A percentile compares a stretch with the other conserved stretches of the same genome.
phyloP scores from a whole-genome alignment of 2,113 vertebrate species.

The Synodontis membranacea region DNA sequence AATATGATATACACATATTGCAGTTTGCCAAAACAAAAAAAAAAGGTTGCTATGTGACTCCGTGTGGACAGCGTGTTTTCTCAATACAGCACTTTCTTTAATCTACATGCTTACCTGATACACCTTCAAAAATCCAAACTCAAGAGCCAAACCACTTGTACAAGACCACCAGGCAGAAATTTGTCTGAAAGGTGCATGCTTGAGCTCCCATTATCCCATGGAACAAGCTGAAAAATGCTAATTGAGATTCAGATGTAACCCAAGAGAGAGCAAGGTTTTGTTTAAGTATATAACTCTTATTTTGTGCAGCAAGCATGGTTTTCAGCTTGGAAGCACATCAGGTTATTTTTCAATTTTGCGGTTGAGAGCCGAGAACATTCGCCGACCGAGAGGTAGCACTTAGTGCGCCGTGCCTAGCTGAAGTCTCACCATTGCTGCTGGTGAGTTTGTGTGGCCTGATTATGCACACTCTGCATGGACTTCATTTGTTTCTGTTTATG shows the following conservation, averaged over 20 bases:
- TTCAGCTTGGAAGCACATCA: constrained; percentile 60
- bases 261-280: constrained; percentile 48
- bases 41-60: background rate
- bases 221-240: constrained; percentile 46
- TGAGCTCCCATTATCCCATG: constrained; percentile 48
- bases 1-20: background rate
- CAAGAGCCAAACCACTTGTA: constrained; percentile 17
- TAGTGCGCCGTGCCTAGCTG: constrained; percentile 12
- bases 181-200: constrained; percentile 14
- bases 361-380: constrained; percentile 66
- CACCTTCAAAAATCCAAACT: constrained; percentile 10
- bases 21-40: background rate
- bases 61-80: background rate
- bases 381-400: constrained; percentile 12
- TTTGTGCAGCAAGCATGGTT: constrained; percentile 59
- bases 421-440: constrained; percentile 27
- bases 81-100: background rate
- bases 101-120: constrained; percentile 15
- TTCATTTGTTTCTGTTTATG: constrained; percentile 61
- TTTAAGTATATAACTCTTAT: constrained; percentile 56
- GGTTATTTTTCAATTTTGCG: constrained; percentile 68
- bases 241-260: constrained; percentile 57
- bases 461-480: constrained; percentile 41
- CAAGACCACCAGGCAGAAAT: constrained; percentile 18
- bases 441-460: constrained; percentile 40